Evolutionary conservation across 2,113 vertebrate species (phyloP).

Genomic region (Lepisosteus osseus): DNA sequence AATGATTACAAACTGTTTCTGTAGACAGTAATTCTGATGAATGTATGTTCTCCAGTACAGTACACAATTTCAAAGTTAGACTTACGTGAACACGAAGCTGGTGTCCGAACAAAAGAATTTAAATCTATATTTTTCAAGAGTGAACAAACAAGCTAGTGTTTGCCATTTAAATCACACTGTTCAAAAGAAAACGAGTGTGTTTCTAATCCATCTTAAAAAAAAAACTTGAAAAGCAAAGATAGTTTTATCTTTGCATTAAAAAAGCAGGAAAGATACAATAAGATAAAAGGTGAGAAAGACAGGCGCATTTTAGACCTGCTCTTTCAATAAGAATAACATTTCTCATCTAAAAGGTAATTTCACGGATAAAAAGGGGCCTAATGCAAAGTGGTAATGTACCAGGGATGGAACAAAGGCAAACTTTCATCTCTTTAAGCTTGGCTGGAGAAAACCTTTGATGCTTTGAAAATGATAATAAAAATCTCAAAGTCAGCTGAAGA

Average conservation of each 20-base stretch:
- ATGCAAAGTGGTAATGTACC: conserved; percentile 79
- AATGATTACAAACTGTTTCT: too few species aligned
- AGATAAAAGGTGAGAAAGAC: conserved; percentile 69
- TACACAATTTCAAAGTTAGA: conserved; percentile 55
- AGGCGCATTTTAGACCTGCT: conserved; percentile 65
- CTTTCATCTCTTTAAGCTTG: conserved; percentile 82
- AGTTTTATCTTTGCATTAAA: conserved; percentile 53
- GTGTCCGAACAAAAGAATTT: conserved; percentile 56
- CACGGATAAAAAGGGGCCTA: conserved; percentile 79
- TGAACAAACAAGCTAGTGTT: conserved; percentile 57
- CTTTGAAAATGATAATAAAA: conserved; percentile 84
- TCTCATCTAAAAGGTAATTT: conserved; percentile 79
- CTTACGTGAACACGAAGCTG: conserved; percentile 51
- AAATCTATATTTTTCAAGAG: conserved; percentile 53
- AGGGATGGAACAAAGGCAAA: conserved; percentile 80
- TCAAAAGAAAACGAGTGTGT: conserved; percentile 65
- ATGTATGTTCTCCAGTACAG: too few species aligned
- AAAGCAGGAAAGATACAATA: conserved; percentile 35
- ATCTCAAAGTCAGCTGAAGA: conserved; percentile 70
- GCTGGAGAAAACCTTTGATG: conserved; percentile 79
- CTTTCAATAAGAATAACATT: conserved; percentile 66
- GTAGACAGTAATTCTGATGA: too few species aligned
- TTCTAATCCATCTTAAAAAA: conserved; percentile 62
- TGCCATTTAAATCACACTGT: conserved; percentile 63
- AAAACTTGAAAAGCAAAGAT: conserved; percentile 63